Percentiles rank a stretch among this genome's conserved stretches.
Conservation (phyloP, 2,888 invertebrate genomes). For the Pachydiplax longipennis region DNA sequence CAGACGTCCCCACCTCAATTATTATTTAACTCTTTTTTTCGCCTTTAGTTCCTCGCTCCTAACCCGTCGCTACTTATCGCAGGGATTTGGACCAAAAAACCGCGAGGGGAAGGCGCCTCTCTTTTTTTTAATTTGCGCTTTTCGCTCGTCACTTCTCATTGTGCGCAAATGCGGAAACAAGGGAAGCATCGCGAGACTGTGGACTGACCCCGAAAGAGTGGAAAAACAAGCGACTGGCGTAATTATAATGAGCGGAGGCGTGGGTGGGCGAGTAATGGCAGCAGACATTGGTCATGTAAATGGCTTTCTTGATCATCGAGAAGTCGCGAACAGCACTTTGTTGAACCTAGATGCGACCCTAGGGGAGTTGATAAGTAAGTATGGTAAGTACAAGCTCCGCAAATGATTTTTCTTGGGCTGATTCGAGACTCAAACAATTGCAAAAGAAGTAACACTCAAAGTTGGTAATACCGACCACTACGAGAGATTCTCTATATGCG, state of each 20-base stretch:
- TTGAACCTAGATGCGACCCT: too few species aligned
- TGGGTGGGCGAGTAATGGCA: not conserved
- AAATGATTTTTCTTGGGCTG: too few species aligned
- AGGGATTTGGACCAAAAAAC: not conserved
- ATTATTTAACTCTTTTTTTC: constrained; percentile 25
- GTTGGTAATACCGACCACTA: too few species aligned
- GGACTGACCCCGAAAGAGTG: constrained; percentile 38
- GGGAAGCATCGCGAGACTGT: not conserved
- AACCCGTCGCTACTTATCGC: not conserved
- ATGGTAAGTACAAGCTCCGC: too few species aligned
- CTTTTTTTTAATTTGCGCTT: not conserved
- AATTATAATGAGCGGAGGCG: constrained; percentile 24
- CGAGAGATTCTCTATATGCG: too few species aligned
- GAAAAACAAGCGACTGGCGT: constrained; percentile 18
- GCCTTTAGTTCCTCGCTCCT: not conserved
- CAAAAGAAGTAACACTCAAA: too few species aligned
- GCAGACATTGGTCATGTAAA: not conserved
- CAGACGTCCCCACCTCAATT: constrained; percentile 21
- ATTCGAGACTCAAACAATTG: too few species aligned
- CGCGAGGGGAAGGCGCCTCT: not conserved
- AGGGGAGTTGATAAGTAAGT: too few species aligned
- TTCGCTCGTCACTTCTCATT: not conserved
- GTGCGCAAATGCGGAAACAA: constrained; percentile 27
- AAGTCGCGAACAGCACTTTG: too few species aligned
- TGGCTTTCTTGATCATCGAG: not conserved